Percentiles rank a stretch among this genome's conserved stretches.
Evolutionary conservation across 2,797 vertebrate genomes (phyloP).

Genomic region (Ispidina picta): DNA sequence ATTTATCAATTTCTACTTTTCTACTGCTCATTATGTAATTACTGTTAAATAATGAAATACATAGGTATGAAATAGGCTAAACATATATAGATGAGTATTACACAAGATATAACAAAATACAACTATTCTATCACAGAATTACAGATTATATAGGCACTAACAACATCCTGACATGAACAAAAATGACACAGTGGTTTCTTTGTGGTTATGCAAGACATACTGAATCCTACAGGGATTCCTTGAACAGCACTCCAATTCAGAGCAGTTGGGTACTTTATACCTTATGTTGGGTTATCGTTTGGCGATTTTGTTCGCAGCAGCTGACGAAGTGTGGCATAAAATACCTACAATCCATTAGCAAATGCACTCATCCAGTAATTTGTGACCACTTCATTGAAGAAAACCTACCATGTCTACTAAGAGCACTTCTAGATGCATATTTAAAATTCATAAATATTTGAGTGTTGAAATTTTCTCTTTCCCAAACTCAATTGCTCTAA

Average conservation of each 20-base stretch:
- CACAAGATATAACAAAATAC: background rate
- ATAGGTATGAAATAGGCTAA: background rate
- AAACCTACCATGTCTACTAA: background rate
- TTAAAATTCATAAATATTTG: constrained; percentile 6
- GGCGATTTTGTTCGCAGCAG: background rate
- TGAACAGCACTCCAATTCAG: background rate
- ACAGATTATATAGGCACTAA: background rate
- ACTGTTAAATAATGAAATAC: background rate
- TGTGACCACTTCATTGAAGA: background rate
- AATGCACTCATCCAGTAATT: background rate
- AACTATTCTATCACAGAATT: background rate
- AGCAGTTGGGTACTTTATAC: background rate
- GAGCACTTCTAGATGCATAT: background rate
- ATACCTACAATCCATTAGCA: background rate
- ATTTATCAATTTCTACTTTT: background rate
- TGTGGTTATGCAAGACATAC: background rate
- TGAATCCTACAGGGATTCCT: background rate
- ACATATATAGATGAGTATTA: background rate
- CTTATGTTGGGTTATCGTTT: background rate
- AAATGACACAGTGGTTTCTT: background rate
- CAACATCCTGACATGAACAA: background rate
- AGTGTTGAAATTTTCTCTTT: background rate
- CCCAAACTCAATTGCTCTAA: background rate
- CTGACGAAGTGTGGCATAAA: background rate
- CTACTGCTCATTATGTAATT: background rate